Conservation (phyloP, 53 echinoderm and acorn worm genomes). For the Echinarachnius parma region DNA sequence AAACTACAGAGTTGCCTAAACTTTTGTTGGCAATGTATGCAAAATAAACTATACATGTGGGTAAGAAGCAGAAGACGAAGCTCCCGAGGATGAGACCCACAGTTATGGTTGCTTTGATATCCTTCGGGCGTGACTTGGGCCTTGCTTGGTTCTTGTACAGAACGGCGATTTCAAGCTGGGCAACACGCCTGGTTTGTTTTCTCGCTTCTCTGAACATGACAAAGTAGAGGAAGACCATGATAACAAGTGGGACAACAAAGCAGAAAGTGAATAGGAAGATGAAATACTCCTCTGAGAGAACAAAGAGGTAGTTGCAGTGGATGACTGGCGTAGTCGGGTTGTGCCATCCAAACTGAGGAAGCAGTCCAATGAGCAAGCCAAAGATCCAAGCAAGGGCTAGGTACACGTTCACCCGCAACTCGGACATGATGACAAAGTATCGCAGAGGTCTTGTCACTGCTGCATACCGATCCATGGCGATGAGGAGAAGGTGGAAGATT, state of each 20-base stretch:
- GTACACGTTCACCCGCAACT: conserved; percentile 32
- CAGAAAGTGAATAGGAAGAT: conserved; percentile 31
- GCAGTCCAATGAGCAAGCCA: conserved; percentile 23
- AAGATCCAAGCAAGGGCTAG: conserved; percentile 20
- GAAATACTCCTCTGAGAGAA: conserved; percentile 28
- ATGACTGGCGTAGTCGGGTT: conserved; percentile 5
- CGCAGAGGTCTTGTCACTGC: conserved; percentile 30
- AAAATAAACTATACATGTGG: conserved; percentile 26
- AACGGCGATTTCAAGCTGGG: conserved; percentile 31
- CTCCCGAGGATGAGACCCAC: conserved; percentile 38
- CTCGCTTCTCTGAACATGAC: conserved; percentile 37
- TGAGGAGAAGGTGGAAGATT: conserved; percentile 34
- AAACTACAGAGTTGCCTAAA: not conserved
- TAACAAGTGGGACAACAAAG: conserved; percentile 19
- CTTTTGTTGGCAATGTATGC: not conserved
- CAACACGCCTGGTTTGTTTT: conserved; percentile 28
- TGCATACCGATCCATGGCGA: conserved; percentile 27
- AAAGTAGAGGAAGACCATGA: conserved; percentile 44
- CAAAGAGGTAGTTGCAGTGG: conserved; percentile 27
- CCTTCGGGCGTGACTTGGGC: conserved; percentile 26
- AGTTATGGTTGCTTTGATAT: conserved; percentile 35
- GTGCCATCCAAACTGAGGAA: conserved; percentile 35
- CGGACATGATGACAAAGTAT: conserved; percentile 41
- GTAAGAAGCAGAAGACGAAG: conserved; percentile 26
- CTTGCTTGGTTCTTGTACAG: conserved; percentile 20